Evolutionary conservation across 1,140 invertebrate species (phyloP), one percentile per base, ranked within the genome.

Genomic region (Aricia agestis): DNA sequence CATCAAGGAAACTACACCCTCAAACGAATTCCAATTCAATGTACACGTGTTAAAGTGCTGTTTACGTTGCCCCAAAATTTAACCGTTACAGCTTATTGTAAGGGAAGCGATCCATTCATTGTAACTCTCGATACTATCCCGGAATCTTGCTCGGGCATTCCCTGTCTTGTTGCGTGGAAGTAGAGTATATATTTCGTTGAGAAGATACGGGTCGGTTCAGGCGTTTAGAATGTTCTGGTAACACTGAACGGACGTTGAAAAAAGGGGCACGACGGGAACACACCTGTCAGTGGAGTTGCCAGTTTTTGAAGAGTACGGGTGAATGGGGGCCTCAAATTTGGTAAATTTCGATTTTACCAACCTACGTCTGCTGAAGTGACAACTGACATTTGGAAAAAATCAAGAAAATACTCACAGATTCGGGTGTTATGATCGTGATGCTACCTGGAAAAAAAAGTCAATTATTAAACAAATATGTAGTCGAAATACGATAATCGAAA

Each of bases 251-350:
- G 89, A 91, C 89, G 89, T 91, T 89, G 79, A 89, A 89, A 91
- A 91, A 91, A 88, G 85, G 87, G 89, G 85, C 86, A 87, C 86
- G 86, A 84, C 86, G 83, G 86, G 87, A 89, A 90, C 87, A 85
- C 87, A 90, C 87, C 87, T 91, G 89, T 89, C 86, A 88, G 85
- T 84, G 82, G 87, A 87, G 87, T 89, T 90, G 86, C 89, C 83
- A 90, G 89, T 91, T 89, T 89, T 89, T 87, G 83, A 87, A 84
- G 85, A 82, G 82, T 25, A 25, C 25, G 25, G 25, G 25, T 88
- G 86, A 91, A 89, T 89, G 84, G 86, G 71, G 83, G 80, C 74
- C 68, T 52, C 61, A 72, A 88, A 83, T 87, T 88, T 84, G 78
- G 66, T 80, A 74, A 84, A 86, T 84, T 90, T 85, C 82, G 78